These are phyloP conservation scores for Tachystola acroxantha DNA, from an alignment of 2,888 invertebrate species.

Conservation along the genomic window DNA sequence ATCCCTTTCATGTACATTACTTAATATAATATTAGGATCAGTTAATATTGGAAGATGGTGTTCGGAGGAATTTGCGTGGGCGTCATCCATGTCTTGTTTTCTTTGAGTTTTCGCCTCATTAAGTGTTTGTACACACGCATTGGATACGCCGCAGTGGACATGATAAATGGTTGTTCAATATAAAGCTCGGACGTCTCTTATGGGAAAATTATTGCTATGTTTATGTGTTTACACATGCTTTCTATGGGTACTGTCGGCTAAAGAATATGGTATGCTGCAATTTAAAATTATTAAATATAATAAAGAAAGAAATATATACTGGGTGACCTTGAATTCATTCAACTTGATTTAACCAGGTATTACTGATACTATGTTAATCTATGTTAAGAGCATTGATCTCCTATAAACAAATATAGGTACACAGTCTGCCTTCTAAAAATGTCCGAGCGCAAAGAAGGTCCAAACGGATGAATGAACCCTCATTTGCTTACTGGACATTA, in stretches of 20 bases:
- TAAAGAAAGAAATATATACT: background rate
- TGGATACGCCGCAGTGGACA: constrained; percentile 43
- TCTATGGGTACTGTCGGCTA: constrained; percentile 7
- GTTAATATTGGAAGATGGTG: constrained; percentile 16
- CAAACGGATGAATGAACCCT: too few relatives aligned
- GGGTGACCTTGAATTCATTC: too few relatives aligned
- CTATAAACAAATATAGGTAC: too few relatives aligned
- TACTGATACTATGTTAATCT: too few relatives aligned
- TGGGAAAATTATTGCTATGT: constrained; percentile 51
- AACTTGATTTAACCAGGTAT: too few relatives aligned
- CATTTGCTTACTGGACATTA: too few relatives aligned
- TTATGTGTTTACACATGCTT: constrained; percentile 38
- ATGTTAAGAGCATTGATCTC: too few relatives aligned
- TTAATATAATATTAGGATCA: constrained; percentile 10
- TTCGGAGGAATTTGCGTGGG: constrained; percentile 51
- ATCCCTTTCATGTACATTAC: background rate
- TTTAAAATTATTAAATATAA: too few relatives aligned
- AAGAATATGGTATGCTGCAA: too few relatives aligned
- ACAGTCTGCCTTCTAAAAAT: too few relatives aligned
- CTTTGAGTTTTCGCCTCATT: constrained; percentile 66
- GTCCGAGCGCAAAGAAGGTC: too few relatives aligned
- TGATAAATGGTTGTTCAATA: constrained; percentile 60
- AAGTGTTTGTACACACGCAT: constrained; percentile 63
- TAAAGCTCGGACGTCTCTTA: constrained; percentile 41
- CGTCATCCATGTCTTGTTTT: constrained; percentile 48